Percentiles rank a stretch among this genome's conserved stretches.
Evolutionary conservation across 2,888 invertebrate genomes (phyloP).

Genomic region (Nomada goodeniana): DNA sequence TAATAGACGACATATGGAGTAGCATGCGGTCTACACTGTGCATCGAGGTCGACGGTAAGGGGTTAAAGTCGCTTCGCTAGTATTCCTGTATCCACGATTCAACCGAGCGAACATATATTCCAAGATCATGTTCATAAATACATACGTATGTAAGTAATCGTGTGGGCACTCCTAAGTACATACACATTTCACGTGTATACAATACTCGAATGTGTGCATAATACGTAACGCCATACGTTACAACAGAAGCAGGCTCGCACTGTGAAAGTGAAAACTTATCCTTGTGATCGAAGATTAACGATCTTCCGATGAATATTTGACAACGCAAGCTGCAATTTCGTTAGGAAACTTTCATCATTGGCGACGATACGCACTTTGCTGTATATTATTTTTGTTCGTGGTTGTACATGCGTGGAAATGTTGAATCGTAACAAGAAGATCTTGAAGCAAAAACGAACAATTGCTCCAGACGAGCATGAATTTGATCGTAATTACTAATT

Average conservation of each 20-base stretch:
- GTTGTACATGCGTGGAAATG: too few relatives aligned
- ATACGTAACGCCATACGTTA: neutral
- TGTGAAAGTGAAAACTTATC: neutral
- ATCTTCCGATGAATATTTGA: too few relatives aligned
- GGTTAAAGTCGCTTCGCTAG: constrained; percentile 54
- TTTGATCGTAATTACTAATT: neutral
- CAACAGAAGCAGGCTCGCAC: neutral
- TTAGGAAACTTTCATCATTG: too few relatives aligned
- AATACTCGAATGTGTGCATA: neutral
- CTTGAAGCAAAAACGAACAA: neutral
- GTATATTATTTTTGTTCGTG: too few relatives aligned
- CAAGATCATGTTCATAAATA: constrained; percentile 32
- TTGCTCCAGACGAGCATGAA: too few relatives aligned
- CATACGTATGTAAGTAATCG: neutral
- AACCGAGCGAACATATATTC: constrained; percentile 40
- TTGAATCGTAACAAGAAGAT: neutral
- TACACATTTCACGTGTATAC: neutral
- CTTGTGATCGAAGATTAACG: neutral
- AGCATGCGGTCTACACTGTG: constrained; percentile 27
- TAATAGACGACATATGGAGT: constrained; percentile 43
- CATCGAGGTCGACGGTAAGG: constrained; percentile 49
- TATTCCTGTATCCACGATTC: constrained; percentile 38
- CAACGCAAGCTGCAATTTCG: too few relatives aligned
- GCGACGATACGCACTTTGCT: too few relatives aligned
- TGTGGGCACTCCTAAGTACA: neutral